Base-by-base conservation (phyloP, 2,888 invertebrate species). In the Carabus problematicus region DNA sequence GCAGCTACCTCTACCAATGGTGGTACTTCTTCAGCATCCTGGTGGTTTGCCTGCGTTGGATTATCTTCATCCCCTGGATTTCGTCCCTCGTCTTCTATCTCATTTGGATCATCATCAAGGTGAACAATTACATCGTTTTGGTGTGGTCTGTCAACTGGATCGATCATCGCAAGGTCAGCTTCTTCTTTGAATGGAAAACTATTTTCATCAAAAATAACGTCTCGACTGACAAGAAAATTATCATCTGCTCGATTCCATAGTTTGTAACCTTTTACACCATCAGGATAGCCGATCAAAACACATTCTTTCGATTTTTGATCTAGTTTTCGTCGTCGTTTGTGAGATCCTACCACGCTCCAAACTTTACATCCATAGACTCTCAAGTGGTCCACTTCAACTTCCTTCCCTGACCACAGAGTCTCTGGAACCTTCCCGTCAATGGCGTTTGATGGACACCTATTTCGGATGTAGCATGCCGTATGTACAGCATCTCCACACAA, bases 241-340 rank as follows among this genome's bases (percentile, higher is more conserved):
- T 56, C 19, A 40, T 58, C 12, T 0, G 0, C 8, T 9, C 40
- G 39, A 58, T 58, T 58, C 11, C 58, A 58, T 40, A 58, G 29
- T 16, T 58, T 58, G 29, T 58, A 58, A 29, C 59, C 59, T 3
- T 59, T 59, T 40, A 42, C 59, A 18, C 59, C 39, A 29, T 56
- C 19, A 39, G 56, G 56, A 19, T 56, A 56, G 12, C 56, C 56
- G 8, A 56, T 19, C 9, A 56, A 56, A 8, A 54, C 14, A 54
- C 16, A 54, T 52, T 52, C 52, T 52, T 9, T 56, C 6, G 56
- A 18, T 29, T 56, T 59, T 9, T 3, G n/a, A 12, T 41, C 40
- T 16, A 40, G 12, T 40, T 59, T 59, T 11, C 41, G n/a, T n/a
- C n/a, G n/a, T n/a, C n/a, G n/a, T n/a, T n/a, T n/a, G n/a, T n/a